Evolutionary conservation across 2,113 vertebrate species (phyloP), one percentile per base, ranked within the genome.

Genomic region (Sciurus niger): DNA sequence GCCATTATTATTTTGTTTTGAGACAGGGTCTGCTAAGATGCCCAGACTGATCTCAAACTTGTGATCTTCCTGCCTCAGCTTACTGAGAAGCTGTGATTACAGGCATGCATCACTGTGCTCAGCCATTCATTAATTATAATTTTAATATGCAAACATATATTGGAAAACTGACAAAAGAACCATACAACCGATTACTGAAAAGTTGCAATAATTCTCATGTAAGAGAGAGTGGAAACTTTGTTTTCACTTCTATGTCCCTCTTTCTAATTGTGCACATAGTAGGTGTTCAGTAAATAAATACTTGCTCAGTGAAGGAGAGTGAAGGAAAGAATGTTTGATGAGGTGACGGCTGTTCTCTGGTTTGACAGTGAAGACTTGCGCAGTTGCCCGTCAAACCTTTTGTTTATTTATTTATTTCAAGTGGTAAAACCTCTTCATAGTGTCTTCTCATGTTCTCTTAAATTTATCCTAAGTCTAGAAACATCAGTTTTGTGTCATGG

Each of bases 161-260:
- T 78, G 48, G 60, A 90, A 93, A 80, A 93, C 9, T 32, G 28
- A n/a, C 85, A 37, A 77, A 90, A 82, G 43, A 84, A 34, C n/a
- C 32, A 32, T 34, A 9, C 6, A 55, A 53, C 16, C 86, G 34
- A 89, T 83, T 65, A 28, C 17, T 46, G n/a, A 83, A 46, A 12
- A 78, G 13, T 92, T 4, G 48, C 20, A 84, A n/a, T 55, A 34
- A 51, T 84, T 87, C n/a, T 89, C 55, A 46, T 30, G 22, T 51
- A 63, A 65, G 51, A 48, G 51, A 72, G 46, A 34, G 8, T 9
- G 72, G 70, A 40, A 86, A 51, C 13, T 51, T 86, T 55, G 7
- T 14, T 30, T 37, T 74, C 14, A 37, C 40, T 55, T 1, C 43
- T 83, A 1, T 79, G 25, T 90, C 32, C 11, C 9, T 18, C 28